These are phyloP conservation scores for Coluber constrictor DNA, from an alignment of 2,797 vertebrate species.

Conservation along the genomic window DNA sequence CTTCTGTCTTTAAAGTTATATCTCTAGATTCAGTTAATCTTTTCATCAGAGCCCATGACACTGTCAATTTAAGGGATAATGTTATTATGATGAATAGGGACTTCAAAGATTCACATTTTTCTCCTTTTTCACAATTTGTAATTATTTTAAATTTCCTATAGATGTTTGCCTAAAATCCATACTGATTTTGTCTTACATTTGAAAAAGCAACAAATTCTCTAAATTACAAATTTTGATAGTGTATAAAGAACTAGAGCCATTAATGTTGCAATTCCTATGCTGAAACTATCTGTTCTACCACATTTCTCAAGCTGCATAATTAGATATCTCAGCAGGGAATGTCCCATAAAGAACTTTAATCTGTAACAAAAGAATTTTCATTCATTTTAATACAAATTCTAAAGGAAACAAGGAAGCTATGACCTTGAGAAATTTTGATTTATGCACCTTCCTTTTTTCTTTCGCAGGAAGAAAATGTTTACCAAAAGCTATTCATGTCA, in stretches of 20 bases:
- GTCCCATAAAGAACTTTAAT: slow-evolving; percentile 27
- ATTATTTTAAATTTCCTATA: background rate
- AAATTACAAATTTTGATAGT: background rate
- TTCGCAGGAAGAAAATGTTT: background rate
- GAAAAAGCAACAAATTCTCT: slow-evolving; percentile 4
- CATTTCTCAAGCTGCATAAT: slow-evolving; percentile 6
- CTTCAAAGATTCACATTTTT: background rate
- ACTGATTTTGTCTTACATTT: background rate
- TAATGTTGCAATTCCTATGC: slow-evolving; percentile 22
- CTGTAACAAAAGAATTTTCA: slow-evolving; percentile 12
- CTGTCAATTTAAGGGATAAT: background rate
- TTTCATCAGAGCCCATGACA: background rate
- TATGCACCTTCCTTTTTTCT: background rate
- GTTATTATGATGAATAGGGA: background rate
- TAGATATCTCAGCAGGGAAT: slow-evolving; percentile 37
- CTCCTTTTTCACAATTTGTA: background rate
- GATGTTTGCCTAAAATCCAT: background rate
- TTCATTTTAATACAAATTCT: slow-evolving; percentile 22
- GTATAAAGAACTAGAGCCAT: background rate
- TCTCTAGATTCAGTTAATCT: background rate
- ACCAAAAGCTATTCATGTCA: background rate
- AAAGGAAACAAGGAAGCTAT: background rate
- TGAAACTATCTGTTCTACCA: background rate
- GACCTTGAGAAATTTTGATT: slow-evolving; percentile 4
- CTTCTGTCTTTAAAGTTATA: background rate